Base-by-base conservation (phyloP, 2,888 invertebrate genomes). In the Gisinianus flammeolus region DNA sequence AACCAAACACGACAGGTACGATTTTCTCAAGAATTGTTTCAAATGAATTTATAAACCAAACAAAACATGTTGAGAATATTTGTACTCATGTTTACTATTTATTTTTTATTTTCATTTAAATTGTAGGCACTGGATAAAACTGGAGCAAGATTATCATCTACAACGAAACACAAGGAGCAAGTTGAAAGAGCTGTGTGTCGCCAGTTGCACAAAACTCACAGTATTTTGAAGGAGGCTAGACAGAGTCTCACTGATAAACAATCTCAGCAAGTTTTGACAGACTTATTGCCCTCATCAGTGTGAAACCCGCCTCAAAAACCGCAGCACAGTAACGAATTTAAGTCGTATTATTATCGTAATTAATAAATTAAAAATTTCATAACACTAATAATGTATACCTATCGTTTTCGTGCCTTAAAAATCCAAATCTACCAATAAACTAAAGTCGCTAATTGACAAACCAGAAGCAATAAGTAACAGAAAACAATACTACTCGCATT, bases 161-260 rank as follows among this genome's bases (percentile, higher is more conserved):
- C 94, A 68, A 94, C 94, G 87, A 91, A 93, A 87, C 91, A 92
- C 83, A 95, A 94, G 87, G 91, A 92, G 85, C 92, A 92, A 87
- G 92, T 94, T 52, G 94, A 95, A 87, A 92, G 92, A 85, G 93
- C 94, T 66, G 94, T 95, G 86, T 93, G 93, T 86, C 91, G 91
- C 85, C 93, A 94, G 87, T 91, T 94, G 85, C 91, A 92, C 85
- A 93, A 93, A 88, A 93, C 93, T 30, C 92, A 93, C 83, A 91
- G 91, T 84, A 93, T 93, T 70, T 88, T 94, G 80, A 91, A 67
- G n/a, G 91, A 91, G 87, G 93, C 93, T 58, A 91, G 93, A 82
- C 92, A 91, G 78, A 93, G 93, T 86, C 89, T 93, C 58, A 85
- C 86, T 81, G 86, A 69, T 87, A 74, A 70, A 22, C 69, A 74